Conservation (phyloP, 2,888 invertebrate genomes). For the Hydrotaea cyrtoneurina region DNA sequence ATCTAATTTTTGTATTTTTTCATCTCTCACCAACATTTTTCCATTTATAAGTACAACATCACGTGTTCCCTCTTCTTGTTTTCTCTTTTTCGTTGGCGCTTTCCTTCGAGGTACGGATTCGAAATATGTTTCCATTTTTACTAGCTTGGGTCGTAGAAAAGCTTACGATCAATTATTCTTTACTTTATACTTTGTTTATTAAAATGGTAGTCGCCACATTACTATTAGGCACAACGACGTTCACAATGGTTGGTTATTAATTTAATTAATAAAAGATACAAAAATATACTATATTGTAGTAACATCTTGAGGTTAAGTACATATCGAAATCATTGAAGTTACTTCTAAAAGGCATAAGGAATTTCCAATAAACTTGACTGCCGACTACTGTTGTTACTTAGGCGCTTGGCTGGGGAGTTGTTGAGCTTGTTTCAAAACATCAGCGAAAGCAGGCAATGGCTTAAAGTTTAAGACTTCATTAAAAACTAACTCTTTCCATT, state of each 20-base stretch:
- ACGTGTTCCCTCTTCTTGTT: too few relatives aligned
- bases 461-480: slow-evolving; percentile 91
- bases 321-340: slow-evolving; percentile 37
- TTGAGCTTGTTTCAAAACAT: slow-evolving; percentile 72
- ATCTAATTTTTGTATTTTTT: too few relatives aligned
- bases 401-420: slow-evolving; percentile 43
- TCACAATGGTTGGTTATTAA: slow-evolving; percentile 11
- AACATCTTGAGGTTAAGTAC: slow-evolving; percentile 61
- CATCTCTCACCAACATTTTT: too few relatives aligned
- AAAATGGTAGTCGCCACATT: too few relatives aligned
- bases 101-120: too few relatives aligned
- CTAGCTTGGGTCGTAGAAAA: too few relatives aligned
- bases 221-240: neutral
- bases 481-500: slow-evolving; percentile 95
- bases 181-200: too few relatives aligned
- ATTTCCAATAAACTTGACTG: slow-evolving; percentile 28
- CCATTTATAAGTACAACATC: too few relatives aligned
- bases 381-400: neutral
- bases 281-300: slow-evolving; percentile 29
- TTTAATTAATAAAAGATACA: slow-evolving; percentile 30
- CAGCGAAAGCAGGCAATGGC: slow-evolving; percentile 83
- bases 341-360: slow-evolving; percentile 7
- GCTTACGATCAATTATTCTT: too few relatives aligned
- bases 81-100: too few relatives aligned
- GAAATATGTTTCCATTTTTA: too few relatives aligned